phyloP scores from a whole-genome alignment of 1,140 invertebrate genomes.

The Panagrolaimus sp. region DNA sequence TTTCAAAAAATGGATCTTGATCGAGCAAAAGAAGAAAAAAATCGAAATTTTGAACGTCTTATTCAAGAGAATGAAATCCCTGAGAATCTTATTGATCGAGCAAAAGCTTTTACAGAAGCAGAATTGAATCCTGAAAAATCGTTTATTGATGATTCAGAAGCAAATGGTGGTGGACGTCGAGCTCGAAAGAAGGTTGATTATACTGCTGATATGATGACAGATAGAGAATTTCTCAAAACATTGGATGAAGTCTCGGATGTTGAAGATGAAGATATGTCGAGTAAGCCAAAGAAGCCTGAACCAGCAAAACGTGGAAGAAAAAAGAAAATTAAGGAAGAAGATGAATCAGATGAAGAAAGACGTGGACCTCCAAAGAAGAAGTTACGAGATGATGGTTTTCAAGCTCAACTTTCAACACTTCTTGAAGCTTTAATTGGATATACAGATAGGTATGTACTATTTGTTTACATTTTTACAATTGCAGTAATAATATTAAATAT shows the following conservation, averaged over 20 bases:
- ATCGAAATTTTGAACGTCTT: conserved; percentile 70
- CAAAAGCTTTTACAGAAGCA: background rate
- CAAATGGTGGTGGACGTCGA: background rate
- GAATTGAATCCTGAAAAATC: background rate
- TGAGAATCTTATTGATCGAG: background rate
- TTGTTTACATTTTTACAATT: too few species aligned
- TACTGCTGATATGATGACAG: background rate
- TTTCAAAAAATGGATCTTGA: conserved; percentile 88
- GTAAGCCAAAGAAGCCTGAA: background rate
- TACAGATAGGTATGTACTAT: background rate
- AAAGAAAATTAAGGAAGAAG: background rate
- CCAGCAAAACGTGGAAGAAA: background rate
- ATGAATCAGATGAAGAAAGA: background rate
- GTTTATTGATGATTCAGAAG: background rate
- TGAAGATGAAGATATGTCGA: background rate
- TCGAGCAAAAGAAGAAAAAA: conserved; percentile 74
- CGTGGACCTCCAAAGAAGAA: background rate
- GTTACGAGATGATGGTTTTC: background rate
- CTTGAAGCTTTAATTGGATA: background rate
- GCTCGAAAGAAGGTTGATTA: background rate
- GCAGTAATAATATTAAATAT: too few species aligned
- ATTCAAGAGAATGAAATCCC: conserved; percentile 90
- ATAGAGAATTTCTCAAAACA: background rate
- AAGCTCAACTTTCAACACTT: background rate
- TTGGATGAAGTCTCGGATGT: background rate